Evolutionary conservation across 1,140 invertebrate species (phyloP), one percentile per base, ranked within the genome.

Genomic region (Drosophila albomicans): DNA sequence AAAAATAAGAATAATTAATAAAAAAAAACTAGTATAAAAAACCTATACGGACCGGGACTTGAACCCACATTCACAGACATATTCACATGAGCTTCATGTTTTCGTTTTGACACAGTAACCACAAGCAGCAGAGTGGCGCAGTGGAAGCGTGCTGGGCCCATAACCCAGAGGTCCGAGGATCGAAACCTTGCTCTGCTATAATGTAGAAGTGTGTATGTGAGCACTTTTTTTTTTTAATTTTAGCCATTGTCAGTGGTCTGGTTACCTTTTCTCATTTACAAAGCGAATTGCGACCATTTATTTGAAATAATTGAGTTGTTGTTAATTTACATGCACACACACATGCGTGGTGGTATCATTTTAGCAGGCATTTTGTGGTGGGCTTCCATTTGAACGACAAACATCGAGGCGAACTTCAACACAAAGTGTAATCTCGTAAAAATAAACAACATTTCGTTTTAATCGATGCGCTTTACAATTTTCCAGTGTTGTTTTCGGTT

Each of bases 121-220:
- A 0, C 54, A 56, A 35, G 10, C 59, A 96, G 95, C 97, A 98
- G 97, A 97, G 97, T 98, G 97, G 97, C 97, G 97, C 97, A 98
- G 97, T 96, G 97, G 97, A 97, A 98, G 96, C 97, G 97, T 97
- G 96, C 96, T 98, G 97, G 97, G 97, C 97, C 96, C 97, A 98
- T 98, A 98, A 98, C 97, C 97, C 97, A 98, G 97, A 98, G 97
- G 97, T 98, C 96, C 96, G 96, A 96, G 95, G 96, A 97, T 97
- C 96, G 96, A 97, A 97, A 97, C 96, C 95, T 97, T 96, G 95
- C 95, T 96, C 96, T 97, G 96, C 96, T 97, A 96, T 56, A 7
- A 2, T 1, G 16, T 25, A 20, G 25, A 15, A 0, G 6, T 20
- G 13, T 46, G 5, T 3, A 0, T 13, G 1, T 1, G 16, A n/a